Evolutionary conservation across 2,888 invertebrate species (phyloP), one percentile per base, ranked within the genome.

Genomic region (Nomada fabriciana): DNA sequence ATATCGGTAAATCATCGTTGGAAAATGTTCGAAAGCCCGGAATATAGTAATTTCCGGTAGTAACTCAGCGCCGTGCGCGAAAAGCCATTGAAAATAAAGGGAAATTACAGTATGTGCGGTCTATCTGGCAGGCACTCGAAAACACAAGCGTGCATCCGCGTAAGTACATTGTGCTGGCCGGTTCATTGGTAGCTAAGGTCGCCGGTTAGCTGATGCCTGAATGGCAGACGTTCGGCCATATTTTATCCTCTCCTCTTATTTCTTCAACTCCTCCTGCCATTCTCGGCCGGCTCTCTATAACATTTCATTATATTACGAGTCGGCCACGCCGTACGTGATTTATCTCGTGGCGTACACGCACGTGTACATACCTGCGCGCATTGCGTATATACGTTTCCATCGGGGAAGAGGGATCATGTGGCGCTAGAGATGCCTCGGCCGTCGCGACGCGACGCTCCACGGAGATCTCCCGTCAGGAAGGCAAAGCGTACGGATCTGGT

Each of bases 251-350:
- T 60, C 67, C 43, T 69, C 57, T 78, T 50, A 53, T 71, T 68
- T 69, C 69, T 74, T 83, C 60, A 9, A 42, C 68, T 73, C 1
- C 53, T 53, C 36, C 69, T 47, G 63, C 79, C 78, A 79, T 72
- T 80, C 72, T 47, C 72, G 53, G 77, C 71, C 67, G 57, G 52
- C 76, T 80, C 80, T 80, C 78, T 72, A 78, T 80, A 80, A 80
- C 80, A 64, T 80, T 80, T 80, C 80, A 53, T 80, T 80, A 80
- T 80, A 80, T 80, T 80, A 80, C 68, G 73, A 72, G 55, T 55
- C 57, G 63, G 78, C 78, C 64, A 78, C 73, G 63, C 68, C 78
- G 47, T 57, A 23, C 73, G 57, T 78, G 80, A 80, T 80, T 78
- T 80, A 80, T 80, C 72, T 65, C 78, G 63, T 42, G 67, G 57